Percentiles rank a stretch among this genome's conserved stretches.
These are phyloP conservation scores for Plectropomus leopardus DNA, from an alignment of 2,113 vertebrate species.

Conservation along the genomic window DNA sequence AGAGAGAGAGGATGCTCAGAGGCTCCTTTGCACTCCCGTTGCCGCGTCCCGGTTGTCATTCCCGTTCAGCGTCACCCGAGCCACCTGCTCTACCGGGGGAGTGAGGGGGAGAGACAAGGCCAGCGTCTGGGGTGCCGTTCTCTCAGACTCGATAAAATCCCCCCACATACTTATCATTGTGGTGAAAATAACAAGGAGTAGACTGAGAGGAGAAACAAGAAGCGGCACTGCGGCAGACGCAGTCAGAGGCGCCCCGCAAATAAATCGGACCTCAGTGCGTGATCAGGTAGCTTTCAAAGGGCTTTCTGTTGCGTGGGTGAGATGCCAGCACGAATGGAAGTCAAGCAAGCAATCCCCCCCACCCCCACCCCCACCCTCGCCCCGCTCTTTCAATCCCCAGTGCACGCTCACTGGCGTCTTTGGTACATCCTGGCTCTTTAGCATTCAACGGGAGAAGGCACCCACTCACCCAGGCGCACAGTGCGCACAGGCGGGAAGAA, in stretches of 20 bases:
- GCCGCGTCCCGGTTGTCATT: slow-evolving; percentile 66
- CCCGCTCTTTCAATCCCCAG: slow-evolving; percentile 3
- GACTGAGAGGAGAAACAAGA: slow-evolving; percentile 21
- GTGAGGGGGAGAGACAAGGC: neutral
- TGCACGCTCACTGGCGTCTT: slow-evolving; percentile 54
- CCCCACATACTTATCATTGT: neutral
- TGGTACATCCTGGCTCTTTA: slow-evolving; percentile 74
- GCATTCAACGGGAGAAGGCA: slow-evolving; percentile 70
- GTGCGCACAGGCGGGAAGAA: slow-evolving; percentile 34
- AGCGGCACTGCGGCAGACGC: slow-evolving; percentile 77
- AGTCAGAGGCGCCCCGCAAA: slow-evolving; percentile 16
- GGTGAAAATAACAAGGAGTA: slow-evolving; percentile 6
- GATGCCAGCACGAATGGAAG: slow-evolving; percentile 68
- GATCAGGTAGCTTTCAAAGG: slow-evolving; percentile 68
- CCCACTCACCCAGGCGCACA: slow-evolving; percentile 66
- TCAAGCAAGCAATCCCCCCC: neutral
- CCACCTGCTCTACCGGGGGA: slow-evolving; percentile 71
- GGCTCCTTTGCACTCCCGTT: slow-evolving; percentile 61
- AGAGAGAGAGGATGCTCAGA: slow-evolving; percentile 50
- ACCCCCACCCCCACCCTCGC: neutral
- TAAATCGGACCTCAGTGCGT: slow-evolving; percentile 41
- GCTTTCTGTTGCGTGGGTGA: slow-evolving; percentile 63
- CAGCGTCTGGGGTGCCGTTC: slow-evolving; percentile 25
- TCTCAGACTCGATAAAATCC: neutral
- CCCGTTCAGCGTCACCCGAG: slow-evolving; percentile 69